phyloP scores from a whole-genome alignment of 2,797 vertebrate species.

The Crenichthys baileyi region DNA sequence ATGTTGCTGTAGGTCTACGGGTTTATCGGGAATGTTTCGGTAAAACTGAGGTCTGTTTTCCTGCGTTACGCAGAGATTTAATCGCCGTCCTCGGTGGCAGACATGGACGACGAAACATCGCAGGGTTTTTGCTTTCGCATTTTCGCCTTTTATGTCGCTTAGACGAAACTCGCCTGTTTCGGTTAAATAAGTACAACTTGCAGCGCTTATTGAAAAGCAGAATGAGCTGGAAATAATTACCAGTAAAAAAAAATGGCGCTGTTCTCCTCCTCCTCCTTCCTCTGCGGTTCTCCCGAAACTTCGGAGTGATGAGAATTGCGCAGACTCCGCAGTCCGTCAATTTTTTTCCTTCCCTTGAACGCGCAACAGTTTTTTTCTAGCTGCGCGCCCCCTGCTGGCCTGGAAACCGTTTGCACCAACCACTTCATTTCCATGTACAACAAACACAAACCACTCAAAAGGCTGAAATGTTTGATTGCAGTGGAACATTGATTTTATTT shows the following conservation, averaged over 20 bases:
- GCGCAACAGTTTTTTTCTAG: conserved; percentile 53
- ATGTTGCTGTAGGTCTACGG: rapidly evolving
- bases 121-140: neutral
- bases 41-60: neutral
- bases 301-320: conserved; percentile 73
- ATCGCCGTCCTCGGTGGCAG: neutral
- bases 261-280: conserved; percentile 45
- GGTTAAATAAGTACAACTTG: rapidly evolving
- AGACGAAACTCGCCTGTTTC: rapidly evolving
- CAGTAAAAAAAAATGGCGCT: conserved; percentile 62
- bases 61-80: neutral
- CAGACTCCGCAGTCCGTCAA: conserved; percentile 54
- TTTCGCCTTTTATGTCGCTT: rapidly evolving
- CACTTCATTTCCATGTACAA: neutral
- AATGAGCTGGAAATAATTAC: conserved; percentile 47
- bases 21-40: rapidly evolving
- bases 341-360: conserved; percentile 41
- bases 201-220: too few relatives aligned
- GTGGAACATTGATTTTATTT: neutral
- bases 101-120: conserved; percentile 16
- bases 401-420: neutral
- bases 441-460: neutral
- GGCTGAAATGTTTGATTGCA: neutral
- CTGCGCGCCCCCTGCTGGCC: conserved; percentile 53
- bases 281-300: conserved; percentile 68